Percentiles rank a stretch among this genome's conserved stretches.
These are phyloP conservation scores for Drosophila greeni DNA, from an alignment of 2,888 invertebrate species.

Conservation along the genomic window DNA sequence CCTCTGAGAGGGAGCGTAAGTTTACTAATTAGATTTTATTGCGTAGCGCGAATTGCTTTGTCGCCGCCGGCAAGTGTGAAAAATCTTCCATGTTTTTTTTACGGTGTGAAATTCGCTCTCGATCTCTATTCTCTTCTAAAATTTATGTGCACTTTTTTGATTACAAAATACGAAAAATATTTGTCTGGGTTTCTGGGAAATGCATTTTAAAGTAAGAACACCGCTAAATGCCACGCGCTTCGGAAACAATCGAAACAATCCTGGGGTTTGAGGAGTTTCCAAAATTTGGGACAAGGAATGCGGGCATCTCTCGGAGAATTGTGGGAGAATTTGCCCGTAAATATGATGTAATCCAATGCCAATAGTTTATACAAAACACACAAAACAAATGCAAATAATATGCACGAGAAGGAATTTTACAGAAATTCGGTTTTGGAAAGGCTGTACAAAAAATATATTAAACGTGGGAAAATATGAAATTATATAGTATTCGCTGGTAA, in stretches of 20 bases:
- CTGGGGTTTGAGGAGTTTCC: not conserved
- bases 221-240: slow-evolving; percentile 38
- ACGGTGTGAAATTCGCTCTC: slow-evolving; percentile 8
- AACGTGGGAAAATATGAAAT: slow-evolving; percentile 61
- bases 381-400: slow-evolving; percentile 50
- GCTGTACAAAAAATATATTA: slow-evolving; percentile 28
- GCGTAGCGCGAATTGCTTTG: slow-evolving; percentile 66
- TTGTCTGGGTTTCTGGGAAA: slow-evolving; percentile 12
- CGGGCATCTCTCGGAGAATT: slow-evolving; percentile 37
- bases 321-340: slow-evolving; percentile 51
- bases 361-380: slow-evolving; percentile 41
- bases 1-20: slow-evolving; percentile 26
- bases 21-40: slow-evolving; percentile 71
- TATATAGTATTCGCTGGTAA: slow-evolving; percentile 28
- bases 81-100: slow-evolving; percentile 49
- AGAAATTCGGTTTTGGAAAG: slow-evolving; percentile 16
- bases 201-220: not conserved
- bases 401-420: slow-evolving; percentile 43
- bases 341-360: slow-evolving; percentile 62
- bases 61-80: slow-evolving; percentile 58
- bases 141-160: slow-evolving; percentile 7
- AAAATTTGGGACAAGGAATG: slow-evolving; percentile 17
- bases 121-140: slow-evolving; percentile 18
- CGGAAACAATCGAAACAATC: slow-evolving; percentile 11
- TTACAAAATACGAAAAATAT: slow-evolving; percentile 3